A percentile compares a stretch with the other conserved stretches of the same genome.
phyloP scores from a whole-genome alignment of 2,888 invertebrate genomes.

The Amblyjoppa fuscipennis region DNA sequence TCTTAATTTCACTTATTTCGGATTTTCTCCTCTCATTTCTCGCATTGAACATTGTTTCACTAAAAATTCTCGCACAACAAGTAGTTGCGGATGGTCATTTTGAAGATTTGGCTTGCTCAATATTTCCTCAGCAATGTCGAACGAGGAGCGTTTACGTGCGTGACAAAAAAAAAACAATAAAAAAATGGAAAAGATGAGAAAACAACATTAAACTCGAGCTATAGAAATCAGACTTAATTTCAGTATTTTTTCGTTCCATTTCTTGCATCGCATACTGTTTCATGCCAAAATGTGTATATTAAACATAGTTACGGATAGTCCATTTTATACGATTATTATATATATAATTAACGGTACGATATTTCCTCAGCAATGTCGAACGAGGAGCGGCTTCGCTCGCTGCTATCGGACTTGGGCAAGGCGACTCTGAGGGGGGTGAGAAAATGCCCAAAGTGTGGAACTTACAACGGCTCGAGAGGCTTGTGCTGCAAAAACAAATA shows the following conservation, averaged over 20 bases:
- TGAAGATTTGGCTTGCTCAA: not conserved
- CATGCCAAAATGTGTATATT: too few species aligned
- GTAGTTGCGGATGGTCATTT: not conserved
- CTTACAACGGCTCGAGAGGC: constrained; percentile 92
- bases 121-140: constrained; percentile 78
- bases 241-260: too few species aligned
- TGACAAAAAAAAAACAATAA: too few species aligned
- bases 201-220: too few species aligned
- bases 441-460: constrained; percentile 91
- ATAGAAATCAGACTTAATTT: too few species aligned
- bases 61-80: too few species aligned
- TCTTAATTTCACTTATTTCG: not conserved
- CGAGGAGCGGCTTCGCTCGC: constrained; percentile 83
- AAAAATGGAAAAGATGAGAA: too few species aligned
- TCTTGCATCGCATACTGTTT: too few species aligned
- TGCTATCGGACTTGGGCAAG: constrained; percentile 87
- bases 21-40: not conserved
- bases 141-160: constrained; percentile 83
- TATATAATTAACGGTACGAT: not conserved
- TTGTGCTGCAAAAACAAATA: constrained; percentile 90
- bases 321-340: not conserved
- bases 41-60: too few species aligned
- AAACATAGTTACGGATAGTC: not conserved
- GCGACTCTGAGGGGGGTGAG: constrained; percentile 90
- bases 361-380: constrained; percentile 79